Evolutionary conservation across 2,113 vertebrate species (phyloP), one percentile per base, ranked within the genome.

Genomic region (Barnardius zonarius): DNA sequence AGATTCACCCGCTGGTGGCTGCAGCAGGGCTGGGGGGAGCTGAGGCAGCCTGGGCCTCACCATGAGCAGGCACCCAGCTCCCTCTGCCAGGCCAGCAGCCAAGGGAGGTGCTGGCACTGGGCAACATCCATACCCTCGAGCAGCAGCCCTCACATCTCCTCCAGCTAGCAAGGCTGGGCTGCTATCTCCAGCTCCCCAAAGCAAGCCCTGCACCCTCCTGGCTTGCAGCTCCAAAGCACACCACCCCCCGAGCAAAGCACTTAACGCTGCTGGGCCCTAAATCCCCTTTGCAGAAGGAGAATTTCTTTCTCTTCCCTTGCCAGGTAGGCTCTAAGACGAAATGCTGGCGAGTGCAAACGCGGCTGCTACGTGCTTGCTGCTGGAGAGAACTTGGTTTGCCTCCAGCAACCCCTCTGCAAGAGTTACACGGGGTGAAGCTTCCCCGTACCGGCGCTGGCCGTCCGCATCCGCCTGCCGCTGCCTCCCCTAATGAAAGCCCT

Each of bases 401-500:
- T 61, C 66, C 35, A 81, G 80, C n/a, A 57, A 31, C 30, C 48
- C 46, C 61, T 48, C 10, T 2, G 23, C 25, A 18, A 41, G 55
- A 83, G 54, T n/a, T 33, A 52, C 2, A 12, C 0, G 23, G 86
- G 84, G 68, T 39, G 51, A 85, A 35, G 74, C 63, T 63, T 46
- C 90, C 33, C 66, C 0, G 4, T 49, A 41, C 61, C 2, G 3
- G 92, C 4, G 1, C 87, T 66, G 68, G 77, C 90, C 5, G 2
- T 77, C 81, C 22, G 1, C 5, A 9, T 25, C 83, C 5, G 35
- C 57, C 83, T 0, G 17, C 79, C 2, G 0, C 64, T 24, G 80
- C 87, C 91, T 84, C 33, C 57, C 31, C 48, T 48, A 18, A 61
- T 81, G 79, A 95, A 92, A 94, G 85, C 49, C 70, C 92, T 96